Evolutionary conservation across 2,797 vertebrate genomes (phyloP).

Genomic region (Octomys mimax): DNA sequence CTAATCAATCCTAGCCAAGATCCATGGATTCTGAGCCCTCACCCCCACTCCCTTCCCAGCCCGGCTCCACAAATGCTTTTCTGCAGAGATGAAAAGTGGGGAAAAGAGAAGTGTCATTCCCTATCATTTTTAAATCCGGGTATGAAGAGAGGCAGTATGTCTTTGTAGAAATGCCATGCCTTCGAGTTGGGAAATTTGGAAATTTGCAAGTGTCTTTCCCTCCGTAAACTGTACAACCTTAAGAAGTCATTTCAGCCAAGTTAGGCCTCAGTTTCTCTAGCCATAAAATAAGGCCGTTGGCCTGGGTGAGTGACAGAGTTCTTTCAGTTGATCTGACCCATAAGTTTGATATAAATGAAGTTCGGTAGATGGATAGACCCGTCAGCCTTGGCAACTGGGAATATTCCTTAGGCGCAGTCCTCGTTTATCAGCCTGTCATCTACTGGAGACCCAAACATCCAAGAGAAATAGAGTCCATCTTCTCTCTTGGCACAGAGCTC

Average conservation of each 20-base stretch:
- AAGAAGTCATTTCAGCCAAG: neutral
- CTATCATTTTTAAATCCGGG: neutral
- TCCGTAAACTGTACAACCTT: neutral
- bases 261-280: neutral
- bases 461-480: conserved; percentile 71
- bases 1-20: neutral
- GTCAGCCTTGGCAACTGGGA: conserved; percentile 51
- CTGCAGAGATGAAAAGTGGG: neutral
- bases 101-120: neutral
- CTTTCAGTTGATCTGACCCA: neutral
- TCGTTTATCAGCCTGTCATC: conserved; percentile 73
- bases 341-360: conserved; percentile 9
- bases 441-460: neutral
- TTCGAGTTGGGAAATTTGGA: neutral
- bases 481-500: conserved; percentile 55
- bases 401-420: conserved; percentile 9
- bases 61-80: neutral
- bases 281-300: neutral
- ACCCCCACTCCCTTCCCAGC: too few relatives aligned
- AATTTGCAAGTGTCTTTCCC: neutral
- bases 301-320: conserved; percentile 9
- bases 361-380: conserved; percentile 62
- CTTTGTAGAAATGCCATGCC: neutral
- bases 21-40: neutral
- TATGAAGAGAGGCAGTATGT: fast-evolving